A percentile compares a stretch with the other conserved stretches of the same genome.
phyloP scores from a whole-genome alignment of 1,140 invertebrate species.

The Anoplophora glabripennis region DNA sequence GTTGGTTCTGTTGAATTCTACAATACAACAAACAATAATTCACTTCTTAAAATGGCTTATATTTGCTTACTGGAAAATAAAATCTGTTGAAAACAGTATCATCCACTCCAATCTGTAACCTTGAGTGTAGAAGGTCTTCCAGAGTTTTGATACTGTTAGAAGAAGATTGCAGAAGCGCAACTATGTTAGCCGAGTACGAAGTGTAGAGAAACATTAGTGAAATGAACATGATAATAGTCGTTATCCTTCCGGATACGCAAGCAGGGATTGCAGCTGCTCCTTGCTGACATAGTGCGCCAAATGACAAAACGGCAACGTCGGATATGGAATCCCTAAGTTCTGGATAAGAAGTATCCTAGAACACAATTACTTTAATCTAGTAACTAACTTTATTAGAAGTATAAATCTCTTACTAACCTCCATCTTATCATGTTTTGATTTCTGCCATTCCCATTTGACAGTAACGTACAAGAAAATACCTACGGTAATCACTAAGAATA shows the following conservation, averaged over 20 bases:
- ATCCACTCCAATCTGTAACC: conserved; percentile 60
- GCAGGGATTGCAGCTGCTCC: conserved; percentile 48
- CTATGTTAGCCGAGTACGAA: conserved; percentile 65
- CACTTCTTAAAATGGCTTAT: too few relatives aligned
- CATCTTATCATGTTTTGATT: conserved; percentile 4
- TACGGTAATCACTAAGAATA: conserved; percentile 51
- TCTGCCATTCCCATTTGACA: conserved; percentile 48
- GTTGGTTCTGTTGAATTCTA: conserved; percentile 60
- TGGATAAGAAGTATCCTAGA: neutral
- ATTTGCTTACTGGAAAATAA: conserved; percentile 58
- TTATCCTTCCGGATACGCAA: conserved; percentile 48
- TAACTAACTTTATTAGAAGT: neutral
- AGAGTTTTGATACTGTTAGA: conserved; percentile 58
- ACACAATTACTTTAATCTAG: neutral
- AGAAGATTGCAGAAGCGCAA: conserved; percentile 62
- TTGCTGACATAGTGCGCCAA: conserved; percentile 63
- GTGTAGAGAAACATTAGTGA: conserved; percentile 55
- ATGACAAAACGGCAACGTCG: conserved; percentile 48
- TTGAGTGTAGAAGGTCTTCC: conserved; percentile 58
- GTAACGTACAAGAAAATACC: conserved; percentile 38
- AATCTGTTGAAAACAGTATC: conserved; percentile 63
- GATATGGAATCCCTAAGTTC: conserved; percentile 21
- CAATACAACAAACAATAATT: neutral
- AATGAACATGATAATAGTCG: conserved; percentile 54
- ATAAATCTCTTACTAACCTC: neutral